Conservation (phyloP, 2,113 vertebrate genomes). For the Numida meleagris region DNA sequence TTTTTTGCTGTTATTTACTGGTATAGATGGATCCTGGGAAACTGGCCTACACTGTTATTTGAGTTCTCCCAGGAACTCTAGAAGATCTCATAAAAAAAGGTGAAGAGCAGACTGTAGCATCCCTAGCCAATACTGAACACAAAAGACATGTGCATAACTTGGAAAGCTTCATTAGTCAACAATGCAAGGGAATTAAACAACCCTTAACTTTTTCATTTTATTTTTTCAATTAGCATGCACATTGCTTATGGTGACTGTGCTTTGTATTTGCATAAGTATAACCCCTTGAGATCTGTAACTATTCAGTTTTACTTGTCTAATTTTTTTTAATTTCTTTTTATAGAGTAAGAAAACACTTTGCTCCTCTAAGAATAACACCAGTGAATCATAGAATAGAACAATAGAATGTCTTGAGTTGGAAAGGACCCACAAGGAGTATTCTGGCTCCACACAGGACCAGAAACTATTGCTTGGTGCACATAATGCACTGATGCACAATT, state of each 20-base stretch:
- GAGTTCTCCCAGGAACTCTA: accelerated
- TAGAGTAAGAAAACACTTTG: background rate
- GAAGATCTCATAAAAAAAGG: background rate
- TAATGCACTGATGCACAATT: background rate
- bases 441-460: background rate
- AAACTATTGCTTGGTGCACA: background rate
- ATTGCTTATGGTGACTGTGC: background rate
- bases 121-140: background rate
- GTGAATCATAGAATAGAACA: background rate
- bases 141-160: background rate
- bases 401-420: background rate
- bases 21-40: background rate
- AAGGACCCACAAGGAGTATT: background rate
- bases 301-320: background rate
- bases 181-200: background rate
- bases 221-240: background rate
- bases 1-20: background rate
- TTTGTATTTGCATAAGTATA: conserved; percentile 27
- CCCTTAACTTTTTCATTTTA: background rate
- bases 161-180: conserved; percentile 23
- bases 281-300: background rate
- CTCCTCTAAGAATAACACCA: conserved; percentile 5
- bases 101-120: background rate
- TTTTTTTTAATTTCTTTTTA: background rate
- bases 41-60: background rate